Percentiles rank a stretch among this genome's conserved stretches.
These are phyloP conservation scores for Manis javanica DNA, from an alignment of 2,797 vertebrate genomes.

Conservation along the genomic window DNA sequence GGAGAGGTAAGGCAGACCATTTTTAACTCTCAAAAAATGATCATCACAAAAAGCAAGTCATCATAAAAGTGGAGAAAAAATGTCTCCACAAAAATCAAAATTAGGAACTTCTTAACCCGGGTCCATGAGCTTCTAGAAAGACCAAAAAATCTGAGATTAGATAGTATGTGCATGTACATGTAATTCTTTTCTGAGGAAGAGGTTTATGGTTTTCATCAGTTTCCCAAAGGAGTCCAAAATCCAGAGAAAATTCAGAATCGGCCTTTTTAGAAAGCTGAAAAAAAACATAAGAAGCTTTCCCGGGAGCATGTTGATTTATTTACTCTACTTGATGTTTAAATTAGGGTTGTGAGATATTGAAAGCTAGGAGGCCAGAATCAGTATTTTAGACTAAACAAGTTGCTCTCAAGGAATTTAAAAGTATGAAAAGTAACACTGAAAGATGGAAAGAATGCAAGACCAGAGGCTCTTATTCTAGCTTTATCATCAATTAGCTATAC, in stretches of 20 bases:
- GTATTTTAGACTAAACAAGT: conserved; percentile 25
- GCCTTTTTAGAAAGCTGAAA: conserved; percentile 22
- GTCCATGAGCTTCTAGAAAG: background rate
- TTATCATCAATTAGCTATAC: background rate
- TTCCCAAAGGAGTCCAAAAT: conserved; percentile 21
- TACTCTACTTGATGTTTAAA: conserved; percentile 34
- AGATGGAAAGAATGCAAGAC: background rate
- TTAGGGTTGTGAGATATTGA: conserved; percentile 14
- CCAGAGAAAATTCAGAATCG: conserved; percentile 1
- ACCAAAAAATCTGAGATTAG: background rate
- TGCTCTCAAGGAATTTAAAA: conserved; percentile 24
- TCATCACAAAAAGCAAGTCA: conserved; percentile 4
- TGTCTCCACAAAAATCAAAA: background rate
- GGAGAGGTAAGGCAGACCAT: background rate
- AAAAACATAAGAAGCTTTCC: conserved; percentile 41
- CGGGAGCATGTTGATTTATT: conserved; percentile 19
- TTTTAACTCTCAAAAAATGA: conserved; percentile 32
- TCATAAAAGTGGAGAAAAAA: background rate
- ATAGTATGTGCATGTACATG: background rate
- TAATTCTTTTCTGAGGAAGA: background rate
- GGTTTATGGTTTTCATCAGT: background rate
- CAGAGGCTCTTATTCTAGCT: background rate
- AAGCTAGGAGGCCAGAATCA: background rate
- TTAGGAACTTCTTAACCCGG: background rate
- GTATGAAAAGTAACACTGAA: background rate